These are phyloP conservation scores for Nannoperca obscura DNA, from an alignment of 2,797 vertebrate species.

Conservation along the genomic window DNA sequence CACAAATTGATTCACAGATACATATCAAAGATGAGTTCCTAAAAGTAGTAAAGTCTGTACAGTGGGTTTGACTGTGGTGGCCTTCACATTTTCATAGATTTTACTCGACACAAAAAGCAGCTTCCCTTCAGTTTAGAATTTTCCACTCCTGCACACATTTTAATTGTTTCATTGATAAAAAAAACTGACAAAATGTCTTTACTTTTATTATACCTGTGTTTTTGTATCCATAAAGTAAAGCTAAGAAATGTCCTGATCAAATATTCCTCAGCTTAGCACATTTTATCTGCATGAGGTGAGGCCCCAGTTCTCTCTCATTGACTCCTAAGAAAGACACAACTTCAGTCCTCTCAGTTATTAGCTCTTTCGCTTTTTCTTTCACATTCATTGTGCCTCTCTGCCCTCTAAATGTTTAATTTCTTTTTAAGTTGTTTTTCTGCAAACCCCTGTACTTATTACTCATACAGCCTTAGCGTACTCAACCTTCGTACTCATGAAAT, in stretches of 20 bases:
- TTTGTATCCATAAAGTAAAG: conserved; percentile 48
- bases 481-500: conserved; percentile 87
- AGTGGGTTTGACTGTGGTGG: not conserved
- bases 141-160: conserved; percentile 37
- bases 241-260: conserved; percentile 59
- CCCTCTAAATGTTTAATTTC: conserved; percentile 89
- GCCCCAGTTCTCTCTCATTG: conserved; percentile 64
- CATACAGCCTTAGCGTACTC: conserved; percentile 83
- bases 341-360: conserved; percentile 83
- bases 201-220: conserved; percentile 32
- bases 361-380: conserved; percentile 68
- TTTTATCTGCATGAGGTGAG: conserved; percentile 73
- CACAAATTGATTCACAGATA: conserved; percentile 10
- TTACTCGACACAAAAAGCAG: conserved; percentile 19
- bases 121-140: conserved; percentile 14
- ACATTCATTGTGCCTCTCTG: conserved; percentile 80
- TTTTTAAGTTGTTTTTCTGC: conserved; percentile 87
- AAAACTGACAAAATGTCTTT: conserved; percentile 32
- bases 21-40: not conserved
- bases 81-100: conserved; percentile 36
- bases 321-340: conserved; percentile 75
- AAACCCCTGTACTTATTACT: conserved; percentile 85
- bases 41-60: conserved; percentile 4
- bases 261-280: conserved; percentile 62
- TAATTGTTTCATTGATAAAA: conserved; percentile 41